Base-by-base conservation (phyloP, 1,140 invertebrate genomes). In the Phymorhynchus buccinoides region DNA sequence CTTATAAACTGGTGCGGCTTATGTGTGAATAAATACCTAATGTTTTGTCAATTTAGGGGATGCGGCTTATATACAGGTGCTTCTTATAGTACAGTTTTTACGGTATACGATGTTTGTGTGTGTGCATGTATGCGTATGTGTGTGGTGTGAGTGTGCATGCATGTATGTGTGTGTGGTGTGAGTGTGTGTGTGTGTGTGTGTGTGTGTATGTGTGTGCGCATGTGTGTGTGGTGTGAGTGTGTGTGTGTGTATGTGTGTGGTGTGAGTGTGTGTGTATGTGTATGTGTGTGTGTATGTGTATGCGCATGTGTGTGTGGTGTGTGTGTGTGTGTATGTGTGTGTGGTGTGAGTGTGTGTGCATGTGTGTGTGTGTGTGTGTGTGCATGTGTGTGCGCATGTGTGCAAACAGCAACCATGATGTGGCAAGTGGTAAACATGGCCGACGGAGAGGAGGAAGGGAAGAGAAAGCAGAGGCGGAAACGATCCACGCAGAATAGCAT, bases 361-460 rank as follows among this genome's bases (percentile, higher is more conserved):
- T 52, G 48, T 52, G 48, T 14, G 56, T 62, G 7, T 62, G 56
- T 62, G 7, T 62, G 56, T 62, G 7, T 62, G 56, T 62, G 56
- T 62, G 7, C n/a, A 27, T 62, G 56, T 62, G 56, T 62, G 56
- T 62, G 56, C n/a, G 56, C 27, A 27, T 14, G 6, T 7, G 6
- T 7, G 56, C 3, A 62, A 7, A 62, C 89, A 96, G 95, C 96
- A 18, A 96, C 96, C 18, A 95, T 96, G 81, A 94, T 96, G 91
- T 97, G 95, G 80, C 87, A 86, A 68, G 95, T 95, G 44, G 88
- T 89, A 16, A 86, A 66, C 71, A 95, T 96, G 77, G 94, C 94
- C 41, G 94, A 94, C 85, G 90, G 89, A 56, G 86, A 87, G 12
- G 81, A 39, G 27, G 81, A 86, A 41, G 78, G 83, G 27, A 86